Base-by-base conservation (phyloP, 1,140 invertebrate species). In the Anastrepha ludens region DNA sequence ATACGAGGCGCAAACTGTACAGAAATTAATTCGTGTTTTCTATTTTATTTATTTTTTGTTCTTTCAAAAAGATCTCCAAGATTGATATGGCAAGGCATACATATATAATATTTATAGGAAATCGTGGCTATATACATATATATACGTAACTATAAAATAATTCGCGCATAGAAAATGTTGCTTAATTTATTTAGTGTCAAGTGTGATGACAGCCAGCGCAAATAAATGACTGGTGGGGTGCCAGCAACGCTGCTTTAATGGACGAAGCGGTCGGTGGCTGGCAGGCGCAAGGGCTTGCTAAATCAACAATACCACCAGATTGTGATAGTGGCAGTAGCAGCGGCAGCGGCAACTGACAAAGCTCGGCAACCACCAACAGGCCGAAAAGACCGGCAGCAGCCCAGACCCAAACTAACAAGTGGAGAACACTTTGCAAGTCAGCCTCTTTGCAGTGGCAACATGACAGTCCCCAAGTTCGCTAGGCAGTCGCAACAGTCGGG, bases 121-220 rank as follows among this genome's bases (percentile, higher is more conserved):
- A 81, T 81, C 74, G 74, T 81, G 74, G 74, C 74, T 17, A 81
- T 81, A 81, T 55, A 81, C 29, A 29, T 29, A 29, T 29, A 29
- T 29, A 29, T 29, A 29, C 29, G 29, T 29, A 29, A 29, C 29
- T 29, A 29, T 29, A 29, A 29, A 29, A 29, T 81, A 81, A 81
- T 81, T 58, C n/a, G 74, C 47, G 50, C 74, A 81, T 81, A 55
- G 74, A 50, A 81, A 81, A 55, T 81, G 74, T 41, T 81, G 74
- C 74, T 81, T 81, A 81, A 81, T 81, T 81, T 81, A 81, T 81
- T 81, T 81, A 81, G 74, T 81, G 74, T 58, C 74, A 81, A 81
- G 74, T 81, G 50, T 81, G 47, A 81, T 81, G 74, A 81, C 50
- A 81, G 47, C 74, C 5, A 81, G 47, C 47, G 74, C 44, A 81